Evolutionary conservation across 1,140 invertebrate species (phyloP).

Genomic region (Brachionus paranguensis): DNA sequence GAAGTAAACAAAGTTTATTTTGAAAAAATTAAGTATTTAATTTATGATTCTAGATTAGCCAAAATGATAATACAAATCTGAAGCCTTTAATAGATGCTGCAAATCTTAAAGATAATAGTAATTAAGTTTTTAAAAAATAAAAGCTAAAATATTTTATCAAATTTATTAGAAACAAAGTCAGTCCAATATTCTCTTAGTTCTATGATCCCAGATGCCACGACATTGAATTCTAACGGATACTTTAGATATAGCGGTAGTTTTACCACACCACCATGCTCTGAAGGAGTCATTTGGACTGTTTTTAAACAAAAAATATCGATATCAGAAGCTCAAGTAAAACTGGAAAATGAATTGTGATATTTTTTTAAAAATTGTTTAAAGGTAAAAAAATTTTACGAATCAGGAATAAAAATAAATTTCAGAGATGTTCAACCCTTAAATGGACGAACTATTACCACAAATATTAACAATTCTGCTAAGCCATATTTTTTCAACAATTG

Average conservation of each 20-base stretch:
- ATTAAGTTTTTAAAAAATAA: background rate
- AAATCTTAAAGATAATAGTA: background rate
- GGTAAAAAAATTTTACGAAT: background rate
- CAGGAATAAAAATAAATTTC: background rate
- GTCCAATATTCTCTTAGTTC: background rate
- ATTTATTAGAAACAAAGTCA: background rate
- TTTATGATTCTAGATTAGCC: background rate
- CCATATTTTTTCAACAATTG: no score
- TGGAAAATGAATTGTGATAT: background rate
- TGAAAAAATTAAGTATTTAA: background rate
- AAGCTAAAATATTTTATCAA: background rate
- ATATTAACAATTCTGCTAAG: background rate
- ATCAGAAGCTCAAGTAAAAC: background rate
- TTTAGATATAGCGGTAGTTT: conserved; percentile 75
- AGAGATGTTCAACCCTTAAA: background rate
- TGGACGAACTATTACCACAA: background rate
- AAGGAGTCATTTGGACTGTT: conserved; percentile 80
- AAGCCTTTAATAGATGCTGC: background rate
- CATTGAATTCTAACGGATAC: conserved; percentile 42
- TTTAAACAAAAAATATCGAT: conserved; percentile 62
- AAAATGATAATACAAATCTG: background rate
- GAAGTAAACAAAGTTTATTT: background rate
- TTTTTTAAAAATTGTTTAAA: background rate
- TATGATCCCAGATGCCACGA: background rate
- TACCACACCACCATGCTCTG: conserved; percentile 79